Evolutionary conservation across 2,113 vertebrate species (phyloP).

Genomic region (Pituophis catenifer): DNA sequence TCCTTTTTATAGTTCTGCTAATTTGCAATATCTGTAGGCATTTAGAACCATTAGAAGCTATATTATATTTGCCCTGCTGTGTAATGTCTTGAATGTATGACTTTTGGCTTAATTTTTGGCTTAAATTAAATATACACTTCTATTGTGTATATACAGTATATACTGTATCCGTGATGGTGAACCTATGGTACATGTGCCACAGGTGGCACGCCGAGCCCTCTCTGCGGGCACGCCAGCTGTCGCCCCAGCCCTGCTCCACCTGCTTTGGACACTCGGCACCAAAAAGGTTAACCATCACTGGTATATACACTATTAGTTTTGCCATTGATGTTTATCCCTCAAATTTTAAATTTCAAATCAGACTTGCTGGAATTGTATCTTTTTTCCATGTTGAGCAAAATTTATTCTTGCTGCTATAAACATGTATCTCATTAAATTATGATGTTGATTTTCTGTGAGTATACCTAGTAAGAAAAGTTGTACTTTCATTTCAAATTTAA

Average conservation of each 20-base stretch:
- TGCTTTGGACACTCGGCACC: too few relatives aligned
- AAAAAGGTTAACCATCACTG: too few relatives aligned
- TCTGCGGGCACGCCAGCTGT: too few relatives aligned
- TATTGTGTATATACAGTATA: neutral
- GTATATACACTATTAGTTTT: neutral
- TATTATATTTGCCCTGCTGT: neutral
- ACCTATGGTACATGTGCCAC: too few relatives aligned
- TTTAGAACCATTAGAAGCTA: neutral
- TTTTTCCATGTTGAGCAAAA: neutral
- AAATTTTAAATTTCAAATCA: neutral
- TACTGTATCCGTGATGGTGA: neutral
- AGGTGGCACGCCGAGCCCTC: too few relatives aligned
- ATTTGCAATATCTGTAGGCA: neutral
- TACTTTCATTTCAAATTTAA: neutral
- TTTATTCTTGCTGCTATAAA: neutral
- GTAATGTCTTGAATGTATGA: neutral
- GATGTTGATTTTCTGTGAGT: neutral
- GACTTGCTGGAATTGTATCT: neutral
- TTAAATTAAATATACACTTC: neutral
- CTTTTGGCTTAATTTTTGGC: neutral
- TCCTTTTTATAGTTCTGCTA: neutral
- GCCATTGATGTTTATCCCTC: neutral
- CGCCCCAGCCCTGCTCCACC: too few relatives aligned
- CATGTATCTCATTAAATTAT: neutral
- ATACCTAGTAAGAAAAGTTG: neutral